phyloP scores from a whole-genome alignment of 2,888 invertebrate species.

The Andrena chrysosceles region DNA sequence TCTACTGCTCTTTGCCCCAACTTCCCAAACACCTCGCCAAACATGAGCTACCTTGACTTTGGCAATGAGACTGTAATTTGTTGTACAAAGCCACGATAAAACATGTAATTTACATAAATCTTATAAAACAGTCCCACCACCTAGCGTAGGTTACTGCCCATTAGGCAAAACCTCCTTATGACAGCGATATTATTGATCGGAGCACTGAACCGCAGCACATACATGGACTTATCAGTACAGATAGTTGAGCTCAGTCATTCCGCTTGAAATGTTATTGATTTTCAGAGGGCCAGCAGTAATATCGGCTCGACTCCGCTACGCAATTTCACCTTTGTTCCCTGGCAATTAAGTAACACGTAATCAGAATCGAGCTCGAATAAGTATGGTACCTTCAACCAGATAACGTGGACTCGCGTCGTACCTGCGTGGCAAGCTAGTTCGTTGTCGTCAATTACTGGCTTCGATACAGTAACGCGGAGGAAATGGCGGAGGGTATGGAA shows the following conservation, averaged over 20 bases:
- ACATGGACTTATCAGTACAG: neutral
- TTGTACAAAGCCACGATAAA: neutral
- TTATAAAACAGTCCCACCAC: neutral
- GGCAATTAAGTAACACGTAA: neutral
- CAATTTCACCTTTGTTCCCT: neutral
- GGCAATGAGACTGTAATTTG: neutral
- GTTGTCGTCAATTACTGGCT: neutral
- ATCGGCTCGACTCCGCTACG: neutral
- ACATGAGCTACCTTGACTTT: neutral
- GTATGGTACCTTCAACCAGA: constrained; percentile 10
- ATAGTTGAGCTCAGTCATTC: neutral
- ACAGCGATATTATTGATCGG: constrained; percentile 1
- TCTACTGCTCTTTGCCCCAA: too few relatives aligned
- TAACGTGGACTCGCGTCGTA: constrained; percentile 23
- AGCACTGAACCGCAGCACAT: neutral
- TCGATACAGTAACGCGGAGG: constrained; percentile 54
- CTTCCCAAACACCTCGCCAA: too few relatives aligned
- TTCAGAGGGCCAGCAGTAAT: neutral
- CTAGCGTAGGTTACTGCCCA: neutral
- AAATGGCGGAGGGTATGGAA: constrained; percentile 80
- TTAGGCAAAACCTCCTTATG: neutral
- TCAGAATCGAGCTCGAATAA: constrained; percentile 11
- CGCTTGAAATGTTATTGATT: neutral
- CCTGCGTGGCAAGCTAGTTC: constrained; percentile 30
- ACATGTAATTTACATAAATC: neutral